Evolutionary conservation across 2,888 invertebrate genomes (phyloP), one percentile per base, ranked within the genome.

Genomic region (Pristionchus japonicus): DNA sequence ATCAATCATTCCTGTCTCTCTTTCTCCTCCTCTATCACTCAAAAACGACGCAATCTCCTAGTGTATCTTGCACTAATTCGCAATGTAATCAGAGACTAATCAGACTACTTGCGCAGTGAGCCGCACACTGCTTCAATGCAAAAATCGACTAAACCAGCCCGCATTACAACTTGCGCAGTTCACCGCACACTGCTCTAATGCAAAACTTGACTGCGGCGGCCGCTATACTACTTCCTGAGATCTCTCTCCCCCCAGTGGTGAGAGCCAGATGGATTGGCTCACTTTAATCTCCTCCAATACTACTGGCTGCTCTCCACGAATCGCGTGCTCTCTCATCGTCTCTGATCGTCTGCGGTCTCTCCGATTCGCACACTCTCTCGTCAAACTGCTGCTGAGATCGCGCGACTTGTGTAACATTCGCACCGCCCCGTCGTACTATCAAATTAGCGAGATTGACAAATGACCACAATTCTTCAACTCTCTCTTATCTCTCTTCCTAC

Each of bases 391-490:
- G 27, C 77, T 43, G 43, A 40, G 77, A 77, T 77, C 77, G 77
- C 77, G 77, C 77, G 77, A 77, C 43, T 77, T 0, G 77, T 77
- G 77, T 77, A 77, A 77, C 77, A 77, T n/a, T 77, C 77, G 70
- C 23, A 70, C 20, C 64, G 70, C 23, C 34, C 20, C 64, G 74
- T 77, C 64, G 74, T 77, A 77, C 77, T 77, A 77, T 77, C 77
- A 77, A 77, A 77, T 77, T 77, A 77, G 77, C 43, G 77, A n/a
- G 57, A n/a, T 23, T 57, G 57, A 57, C 57, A 57, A 57, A 57
- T 57, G 57, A n/a, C 23, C 57, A n/a, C 57, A 57, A 57, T 23
- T 52, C 57, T 23, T n/a, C 6, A n/a, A 4, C 20, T 43, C 11
- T 43, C 43, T 43, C 43, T 11, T 43, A 6, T 43, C 43, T n/a